Percentiles rank a stretch among this genome's conserved stretches.
Evolutionary conservation across 2,888 invertebrate genomes (phyloP).

Genomic region (Dolichomitus sp.): DNA sequence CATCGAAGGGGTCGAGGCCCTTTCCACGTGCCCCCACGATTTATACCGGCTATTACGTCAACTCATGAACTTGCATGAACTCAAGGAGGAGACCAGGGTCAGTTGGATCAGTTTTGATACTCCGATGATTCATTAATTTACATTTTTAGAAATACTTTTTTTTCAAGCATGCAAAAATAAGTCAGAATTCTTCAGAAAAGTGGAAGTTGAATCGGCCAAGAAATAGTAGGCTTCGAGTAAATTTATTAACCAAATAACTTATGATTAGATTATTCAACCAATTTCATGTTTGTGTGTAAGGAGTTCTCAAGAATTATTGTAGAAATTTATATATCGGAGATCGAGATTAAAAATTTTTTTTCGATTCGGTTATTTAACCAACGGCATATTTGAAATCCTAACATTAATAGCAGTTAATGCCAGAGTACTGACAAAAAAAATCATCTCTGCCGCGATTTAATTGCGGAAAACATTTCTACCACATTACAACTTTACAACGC

Average conservation of each 20-base stretch:
- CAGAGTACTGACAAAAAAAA: too few relatives aligned
- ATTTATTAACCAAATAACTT: not conserved
- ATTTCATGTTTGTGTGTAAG: not conserved
- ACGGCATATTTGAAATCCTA: not conserved
- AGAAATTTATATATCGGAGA: not conserved
- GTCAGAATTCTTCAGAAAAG: not conserved
- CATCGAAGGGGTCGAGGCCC: slow-evolving; percentile 24
- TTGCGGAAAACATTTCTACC: too few relatives aligned
- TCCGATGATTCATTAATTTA: not conserved
- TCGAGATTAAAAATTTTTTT: too few relatives aligned
- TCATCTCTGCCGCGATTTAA: too few relatives aligned
- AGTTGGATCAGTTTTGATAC: not conserved
- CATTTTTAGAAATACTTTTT: not conserved
- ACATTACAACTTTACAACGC: too few relatives aligned
- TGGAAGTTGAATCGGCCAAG: not conserved
- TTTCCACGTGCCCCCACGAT: slow-evolving; percentile 34
- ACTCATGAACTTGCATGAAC: slow-evolving; percentile 34
- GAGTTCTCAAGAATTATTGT: not conserved
- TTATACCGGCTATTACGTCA: slow-evolving; percentile 33
- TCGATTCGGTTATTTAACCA: too few relatives aligned
- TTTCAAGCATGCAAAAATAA: not conserved
- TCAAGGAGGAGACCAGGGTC: not conserved
- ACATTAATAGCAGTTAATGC: too few relatives aligned
- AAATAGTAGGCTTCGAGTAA: not conserved
- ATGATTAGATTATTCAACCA: not conserved